Evolutionary conservation across 2,888 invertebrate species (phyloP).

Genomic region (Smittia sp.): DNA sequence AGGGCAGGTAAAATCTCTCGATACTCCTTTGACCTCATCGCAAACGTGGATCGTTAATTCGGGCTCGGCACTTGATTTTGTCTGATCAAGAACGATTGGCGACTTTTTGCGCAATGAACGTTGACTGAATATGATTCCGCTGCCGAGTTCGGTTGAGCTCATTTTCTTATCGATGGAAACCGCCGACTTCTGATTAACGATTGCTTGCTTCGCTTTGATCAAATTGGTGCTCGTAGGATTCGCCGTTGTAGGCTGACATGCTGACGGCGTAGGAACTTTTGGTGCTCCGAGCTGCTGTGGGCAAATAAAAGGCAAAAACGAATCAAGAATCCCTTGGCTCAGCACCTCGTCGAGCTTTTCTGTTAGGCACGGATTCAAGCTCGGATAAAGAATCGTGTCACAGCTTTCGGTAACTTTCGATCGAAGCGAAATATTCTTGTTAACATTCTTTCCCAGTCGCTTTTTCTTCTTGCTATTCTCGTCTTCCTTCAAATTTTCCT

Average conservation of each 20-base stretch:
- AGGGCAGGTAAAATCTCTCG: conserved; percentile 85
- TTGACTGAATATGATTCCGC: conserved; percentile 29
- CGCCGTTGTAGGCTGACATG: neutral
- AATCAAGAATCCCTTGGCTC: conserved; percentile 78
- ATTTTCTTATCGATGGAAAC: conserved; percentile 3
- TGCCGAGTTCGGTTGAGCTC: conserved; percentile 9
- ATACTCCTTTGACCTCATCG: conserved; percentile 87
- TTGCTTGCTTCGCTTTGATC: conserved; percentile 24
- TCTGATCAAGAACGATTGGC: conserved; percentile 29
- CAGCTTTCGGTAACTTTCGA: conserved; percentile 28
- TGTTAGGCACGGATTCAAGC: conserved; percentile 49
- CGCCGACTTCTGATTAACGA: conserved; percentile 18
- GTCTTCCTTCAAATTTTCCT: neutral
- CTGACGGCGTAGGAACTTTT: conserved; percentile 14
- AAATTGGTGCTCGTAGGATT: conserved; percentile 6
- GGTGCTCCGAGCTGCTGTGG: conserved; percentile 47
- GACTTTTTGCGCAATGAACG: conserved; percentile 22
- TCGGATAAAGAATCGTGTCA: conserved; percentile 28
- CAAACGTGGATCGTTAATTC: conserved; percentile 94
- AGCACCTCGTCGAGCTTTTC: conserved; percentile 60
- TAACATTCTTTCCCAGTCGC: neutral
- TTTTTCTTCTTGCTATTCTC: conserved; percentile 18
- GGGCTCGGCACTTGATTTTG: conserved; percentile 54
- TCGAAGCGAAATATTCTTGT: conserved; percentile 20
- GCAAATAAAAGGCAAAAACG: conserved; percentile 72